phyloP scores from a whole-genome alignment of 2,113 vertebrate species.

The Desmodus rotundus region DNA sequence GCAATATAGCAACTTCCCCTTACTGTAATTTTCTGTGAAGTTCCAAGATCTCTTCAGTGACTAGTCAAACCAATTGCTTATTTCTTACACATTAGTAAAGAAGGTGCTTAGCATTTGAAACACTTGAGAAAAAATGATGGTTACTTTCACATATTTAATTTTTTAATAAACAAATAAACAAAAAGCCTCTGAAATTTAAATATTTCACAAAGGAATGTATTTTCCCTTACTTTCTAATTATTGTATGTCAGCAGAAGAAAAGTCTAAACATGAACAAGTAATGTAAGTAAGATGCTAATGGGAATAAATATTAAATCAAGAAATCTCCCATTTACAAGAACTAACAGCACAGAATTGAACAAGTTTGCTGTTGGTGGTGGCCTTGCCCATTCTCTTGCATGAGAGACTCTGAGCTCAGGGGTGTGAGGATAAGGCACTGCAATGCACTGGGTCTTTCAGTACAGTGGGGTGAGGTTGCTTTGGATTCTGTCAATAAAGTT shows the following conservation, averaged over 20 bases:
- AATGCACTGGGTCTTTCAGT: background rate
- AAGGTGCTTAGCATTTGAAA: slow-evolving; percentile 49
- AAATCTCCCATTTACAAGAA: slow-evolving; percentile 22
- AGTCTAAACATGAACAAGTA: slow-evolving; percentile 1
- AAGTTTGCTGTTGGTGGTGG: background rate
- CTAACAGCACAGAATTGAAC: background rate
- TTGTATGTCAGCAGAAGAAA: slow-evolving; percentile 26
- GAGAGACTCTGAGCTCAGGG: background rate
- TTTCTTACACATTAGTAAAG: slow-evolving; percentile 63
- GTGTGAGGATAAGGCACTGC: background rate
- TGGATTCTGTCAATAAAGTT: background rate
- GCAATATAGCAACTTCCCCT: slow-evolving; percentile 64
- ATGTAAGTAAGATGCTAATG: background rate
- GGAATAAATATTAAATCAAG: slow-evolving; percentile 17
- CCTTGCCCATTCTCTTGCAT: background rate
- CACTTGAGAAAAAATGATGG: slow-evolving; percentile 50
- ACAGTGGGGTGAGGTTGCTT: background rate
- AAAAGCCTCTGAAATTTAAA: slow-evolving; percentile 47
- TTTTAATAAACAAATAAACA: slow-evolving; percentile 33
- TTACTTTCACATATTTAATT: slow-evolving; percentile 39
- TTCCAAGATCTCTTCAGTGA: slow-evolving; percentile 64
- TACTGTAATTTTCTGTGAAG: slow-evolving; percentile 68
- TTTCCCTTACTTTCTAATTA: slow-evolving; percentile 37
- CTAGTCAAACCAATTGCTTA: slow-evolving; percentile 58
- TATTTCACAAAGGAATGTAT: slow-evolving; percentile 37